These are phyloP conservation scores for Masticophis lateralis DNA, from an alignment of 2,797 vertebrate genomes.

Conservation along the genomic window DNA sequence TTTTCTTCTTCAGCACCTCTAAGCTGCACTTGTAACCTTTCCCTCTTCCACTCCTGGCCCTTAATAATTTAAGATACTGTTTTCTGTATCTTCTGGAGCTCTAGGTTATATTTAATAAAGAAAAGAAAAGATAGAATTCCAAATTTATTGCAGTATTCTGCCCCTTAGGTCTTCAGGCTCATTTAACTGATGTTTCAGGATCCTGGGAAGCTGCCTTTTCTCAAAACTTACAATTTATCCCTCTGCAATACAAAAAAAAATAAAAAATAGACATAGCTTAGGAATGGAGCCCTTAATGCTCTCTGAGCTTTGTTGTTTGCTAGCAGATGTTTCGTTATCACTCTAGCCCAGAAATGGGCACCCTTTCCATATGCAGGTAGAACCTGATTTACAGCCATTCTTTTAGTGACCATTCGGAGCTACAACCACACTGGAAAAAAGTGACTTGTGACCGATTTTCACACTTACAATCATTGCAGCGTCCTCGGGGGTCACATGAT, in stretches of 20 bases:
- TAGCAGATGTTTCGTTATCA: neutral
- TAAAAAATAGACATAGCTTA: neutral
- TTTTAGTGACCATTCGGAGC: neutral
- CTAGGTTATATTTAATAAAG: neutral
- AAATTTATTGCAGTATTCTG: neutral
- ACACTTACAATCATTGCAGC: neutral
- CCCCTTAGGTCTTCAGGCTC: neutral
- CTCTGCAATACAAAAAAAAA: neutral
- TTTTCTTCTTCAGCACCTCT: neutral
- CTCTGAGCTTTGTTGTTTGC: neutral
- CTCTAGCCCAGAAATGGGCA: neutral
- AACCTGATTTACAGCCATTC: neutral
- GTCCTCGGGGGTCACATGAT: neutral
- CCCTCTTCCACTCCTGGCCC: neutral
- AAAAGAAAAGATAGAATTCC: neutral
- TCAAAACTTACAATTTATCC: neutral
- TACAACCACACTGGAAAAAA: neutral
- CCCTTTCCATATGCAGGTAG: neutral
- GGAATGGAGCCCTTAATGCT: too few relatives aligned
- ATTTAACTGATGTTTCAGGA: neutral
- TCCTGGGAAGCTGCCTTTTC: neutral
- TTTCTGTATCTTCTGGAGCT: neutral
- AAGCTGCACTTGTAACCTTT: neutral
- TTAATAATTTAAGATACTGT: neutral
- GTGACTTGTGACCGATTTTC: neutral